Base-by-base conservation (phyloP, 2,113 vertebrate genomes). In the Etheostoma cragini region DNA sequence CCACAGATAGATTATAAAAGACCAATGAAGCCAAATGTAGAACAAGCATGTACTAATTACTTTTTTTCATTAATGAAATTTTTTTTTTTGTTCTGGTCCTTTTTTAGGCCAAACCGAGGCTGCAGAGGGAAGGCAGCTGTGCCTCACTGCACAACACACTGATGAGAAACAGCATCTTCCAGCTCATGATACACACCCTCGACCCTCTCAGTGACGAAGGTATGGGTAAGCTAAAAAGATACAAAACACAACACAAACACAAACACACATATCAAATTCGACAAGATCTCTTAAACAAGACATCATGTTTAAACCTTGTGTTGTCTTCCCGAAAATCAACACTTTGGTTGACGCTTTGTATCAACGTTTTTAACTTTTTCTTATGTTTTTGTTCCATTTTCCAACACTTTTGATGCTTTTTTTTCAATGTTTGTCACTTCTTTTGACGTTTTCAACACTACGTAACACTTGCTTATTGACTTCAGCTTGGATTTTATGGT, bases 111-210 rank as follows among this genome's bases (percentile, higher is more conserved):
- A 95, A 94, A 74, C 94, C 95, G 8, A 88, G 93, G 54, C 89
- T 95, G 71, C 95, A 95, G 88, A 91, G 95, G 73, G 95, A 95
- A 78, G 92, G 94, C 81, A 95, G 95, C 90, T 95, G 94, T 61
- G 95, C 95, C 13, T 95, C 94, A 42, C 80, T 95, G 8, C 95
- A 95, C 90, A 95, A 95, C 91, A 89, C 94, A 6, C 81, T 95
- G 74, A 95, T 95, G 95, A 94, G 95, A 80, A 95, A 95, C 93
- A 95, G 95, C 84, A 95, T 95, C 79, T 95, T 95, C 80, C 94
- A 94, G 83, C 95, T 95, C 54, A 95, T 95, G 95, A 95, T 95
- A 42, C 95, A 95, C 91, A 95, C 95, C 0, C 88, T 95, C 53
- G 95, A 95, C 78, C 95, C 94, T 0, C 89, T 95, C 47, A 94